A percentile compares a stretch with the other conserved stretches of the same genome.
These are phyloP conservation scores for Megathymus violae DNA, from an alignment of 1,140 invertebrate species.

Conservation along the genomic window DNA sequence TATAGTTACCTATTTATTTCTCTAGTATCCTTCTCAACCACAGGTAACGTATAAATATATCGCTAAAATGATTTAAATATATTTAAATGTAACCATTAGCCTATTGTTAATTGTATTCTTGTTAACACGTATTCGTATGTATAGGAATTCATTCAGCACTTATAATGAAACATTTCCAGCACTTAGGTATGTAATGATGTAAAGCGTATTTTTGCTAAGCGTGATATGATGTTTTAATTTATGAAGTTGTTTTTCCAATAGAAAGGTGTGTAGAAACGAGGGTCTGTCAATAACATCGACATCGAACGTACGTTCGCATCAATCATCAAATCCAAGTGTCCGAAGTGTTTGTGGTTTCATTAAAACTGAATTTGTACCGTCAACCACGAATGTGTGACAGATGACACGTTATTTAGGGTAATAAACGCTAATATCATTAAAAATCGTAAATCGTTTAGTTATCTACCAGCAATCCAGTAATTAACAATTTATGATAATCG, in stretches of 20 bases:
- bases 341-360: conserved; percentile 5
- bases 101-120: background rate
- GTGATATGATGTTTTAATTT: background rate
- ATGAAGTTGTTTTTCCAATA: background rate
- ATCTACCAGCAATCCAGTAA: too few relatives aligned
- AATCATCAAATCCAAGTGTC: conserved; percentile 15
- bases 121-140: too few relatives aligned
- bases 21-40: background rate
- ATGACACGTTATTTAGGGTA: too few relatives aligned
- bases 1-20: background rate
- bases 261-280: background rate
- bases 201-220: background rate
- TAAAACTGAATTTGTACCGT: too few relatives aligned
- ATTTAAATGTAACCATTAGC: too few relatives aligned
- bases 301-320: conserved; percentile 8
- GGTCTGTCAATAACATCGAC: conserved; percentile 7
- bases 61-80: too few relatives aligned
- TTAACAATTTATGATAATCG: too few relatives aligned
- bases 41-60: background rate
- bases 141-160: too few relatives aligned
- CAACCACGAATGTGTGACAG: too few relatives aligned
- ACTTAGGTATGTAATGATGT: background rate
- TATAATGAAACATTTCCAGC: background rate
- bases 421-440: too few relatives aligned
- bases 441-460: too few relatives aligned